phyloP scores from a whole-genome alignment of 2,797 vertebrate genomes.

The Falco novaeseelandiae region DNA sequence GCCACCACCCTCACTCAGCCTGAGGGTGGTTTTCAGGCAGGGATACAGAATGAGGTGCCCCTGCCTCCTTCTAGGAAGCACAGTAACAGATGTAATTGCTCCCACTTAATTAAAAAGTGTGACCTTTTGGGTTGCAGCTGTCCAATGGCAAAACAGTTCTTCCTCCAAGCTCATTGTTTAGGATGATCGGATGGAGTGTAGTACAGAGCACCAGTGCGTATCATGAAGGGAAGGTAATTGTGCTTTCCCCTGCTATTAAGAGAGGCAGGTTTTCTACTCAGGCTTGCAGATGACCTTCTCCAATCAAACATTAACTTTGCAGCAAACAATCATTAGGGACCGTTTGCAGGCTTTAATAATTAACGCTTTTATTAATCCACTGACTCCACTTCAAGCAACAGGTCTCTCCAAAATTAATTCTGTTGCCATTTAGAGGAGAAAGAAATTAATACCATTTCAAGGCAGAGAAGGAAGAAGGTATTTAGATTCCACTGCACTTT shows the following conservation, averaged over 20 bases:
- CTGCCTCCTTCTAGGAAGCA: not conserved
- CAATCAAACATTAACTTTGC: slow-evolving; percentile 55
- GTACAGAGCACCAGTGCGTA: not conserved
- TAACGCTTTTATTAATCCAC: slow-evolving; percentile 57
- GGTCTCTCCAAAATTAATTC: slow-evolving; percentile 23
- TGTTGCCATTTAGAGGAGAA: not conserved
- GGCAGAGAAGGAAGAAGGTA: not conserved
- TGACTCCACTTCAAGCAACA: slow-evolving; percentile 31
- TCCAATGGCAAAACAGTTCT: not conserved
- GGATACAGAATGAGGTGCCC: not conserved
- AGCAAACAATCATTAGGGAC: slow-evolving; percentile 60
- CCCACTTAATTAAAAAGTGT: not conserved
- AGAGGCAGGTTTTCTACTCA: not conserved
- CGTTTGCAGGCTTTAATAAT: slow-evolving; percentile 45
- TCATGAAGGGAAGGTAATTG: not conserved
- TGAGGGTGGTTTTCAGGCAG: not conserved
- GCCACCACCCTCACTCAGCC: not conserved
- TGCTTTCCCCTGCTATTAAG: not conserved
- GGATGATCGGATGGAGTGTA: not conserved
- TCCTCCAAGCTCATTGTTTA: not conserved
- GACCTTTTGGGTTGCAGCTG: not conserved
- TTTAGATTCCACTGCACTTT: not conserved
- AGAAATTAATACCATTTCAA: not conserved
- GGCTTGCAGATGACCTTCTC: slow-evolving; percentile 36
- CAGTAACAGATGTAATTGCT: not conserved